Evolutionary conservation across 2,113 vertebrate genomes (phyloP), one percentile per base, ranked within the genome.

Genomic region (Camelus bactrianus): DNA sequence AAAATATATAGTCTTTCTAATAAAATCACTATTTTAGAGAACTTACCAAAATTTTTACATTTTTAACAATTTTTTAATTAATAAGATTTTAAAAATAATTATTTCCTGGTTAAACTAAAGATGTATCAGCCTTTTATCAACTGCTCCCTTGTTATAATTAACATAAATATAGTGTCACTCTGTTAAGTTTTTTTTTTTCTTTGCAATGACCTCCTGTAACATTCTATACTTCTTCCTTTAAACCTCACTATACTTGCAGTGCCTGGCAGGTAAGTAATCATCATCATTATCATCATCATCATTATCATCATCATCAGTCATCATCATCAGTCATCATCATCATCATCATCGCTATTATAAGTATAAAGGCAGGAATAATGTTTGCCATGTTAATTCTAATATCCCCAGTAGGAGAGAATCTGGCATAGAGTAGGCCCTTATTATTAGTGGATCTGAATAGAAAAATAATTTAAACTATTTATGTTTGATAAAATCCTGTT

Each of bases 381-480:
- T 67, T 89, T 96, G 56, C 48, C 50, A 48, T 72, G 26, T 72
- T 96, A 95, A 96, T 90, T 96, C 56, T 93, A 93, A 24, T 88
- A 80, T 76, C 3, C 9, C 30, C 8, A 72, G 1, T 60, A 85
- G 62, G n/a, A 96, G 15, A 86, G n/a, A 42, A 92, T 93, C 52
- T 85, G 64, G 54, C 19, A 91, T 62, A 56, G 3, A 91, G 46
- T n/a, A 80, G 77, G 28, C 24, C 32, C 30, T 52, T 93, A 93
- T 32, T 77, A 82, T 89, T 91, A 64, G 22, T 84, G 72, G 50
- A 79, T 80, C 30, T 75, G 42, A 89, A 93, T 30, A 92, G 56
- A 86, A 89, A 95, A 69, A 72, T 28, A 90, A 94, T 50, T 84
- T 84, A 19, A 80, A 96, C 35, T 94, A 72, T 92, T 65, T 81